phyloP scores from a whole-genome alignment of 2,797 vertebrate species.

The Trichosurus vulpecula region DNA sequence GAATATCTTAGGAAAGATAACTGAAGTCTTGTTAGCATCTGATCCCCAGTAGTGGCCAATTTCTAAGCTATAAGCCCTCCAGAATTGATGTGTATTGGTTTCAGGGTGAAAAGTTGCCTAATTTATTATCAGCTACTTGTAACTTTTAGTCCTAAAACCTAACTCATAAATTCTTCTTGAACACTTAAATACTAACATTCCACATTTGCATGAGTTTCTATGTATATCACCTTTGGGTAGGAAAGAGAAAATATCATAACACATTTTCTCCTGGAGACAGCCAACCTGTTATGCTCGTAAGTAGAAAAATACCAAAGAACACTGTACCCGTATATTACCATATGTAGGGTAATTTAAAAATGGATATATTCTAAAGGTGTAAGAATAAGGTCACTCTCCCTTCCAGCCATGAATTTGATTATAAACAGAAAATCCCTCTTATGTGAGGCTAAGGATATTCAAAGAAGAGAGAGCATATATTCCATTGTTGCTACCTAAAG shows the following conservation, averaged over 20 bases:
- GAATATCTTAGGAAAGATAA: background rate
- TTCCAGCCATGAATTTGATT: slow-evolving; percentile 48
- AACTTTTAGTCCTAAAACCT: background rate
- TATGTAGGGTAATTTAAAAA: slow-evolving; percentile 3
- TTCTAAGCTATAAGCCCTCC: background rate
- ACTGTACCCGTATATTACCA: background rate
- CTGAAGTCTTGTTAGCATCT: background rate
- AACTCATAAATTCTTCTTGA: background rate
- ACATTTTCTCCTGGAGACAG: background rate
- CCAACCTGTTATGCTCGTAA: background rate
- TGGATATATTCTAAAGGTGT: slow-evolving; percentile 30
- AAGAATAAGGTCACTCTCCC: slow-evolving; percentile 26
- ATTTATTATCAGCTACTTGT: background rate
- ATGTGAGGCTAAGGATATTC: slow-evolving; percentile 46
- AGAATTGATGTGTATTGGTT: background rate
- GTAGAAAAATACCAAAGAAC: background rate
- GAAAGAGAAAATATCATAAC: background rate
- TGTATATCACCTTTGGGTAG: background rate
- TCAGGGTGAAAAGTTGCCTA: background rate
- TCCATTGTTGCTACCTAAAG: slow-evolving; percentile 15
- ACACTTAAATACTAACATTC: background rate
- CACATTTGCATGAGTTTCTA: background rate
- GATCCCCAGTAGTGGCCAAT: background rate
- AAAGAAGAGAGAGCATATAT: slow-evolving; percentile 21
- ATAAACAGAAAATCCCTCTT: slow-evolving; percentile 24